Percentiles rank a stretch among this genome's conserved stretches.
phyloP scores from a whole-genome alignment of 2,113 vertebrate species.

The Odocoileus virginianus region DNA sequence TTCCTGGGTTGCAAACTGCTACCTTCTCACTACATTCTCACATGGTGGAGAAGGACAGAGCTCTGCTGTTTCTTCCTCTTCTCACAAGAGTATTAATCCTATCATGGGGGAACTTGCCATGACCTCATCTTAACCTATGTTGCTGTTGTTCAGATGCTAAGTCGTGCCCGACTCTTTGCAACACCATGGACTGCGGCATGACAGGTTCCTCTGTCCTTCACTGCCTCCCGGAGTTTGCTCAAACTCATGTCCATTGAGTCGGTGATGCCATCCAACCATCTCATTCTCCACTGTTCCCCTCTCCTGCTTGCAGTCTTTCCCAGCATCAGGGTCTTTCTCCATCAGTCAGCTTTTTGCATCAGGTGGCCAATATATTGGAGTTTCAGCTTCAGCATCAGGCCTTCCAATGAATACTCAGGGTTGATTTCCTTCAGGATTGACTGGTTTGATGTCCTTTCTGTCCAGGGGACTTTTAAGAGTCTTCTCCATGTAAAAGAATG shows the following conservation, averaged over 20 bases:
- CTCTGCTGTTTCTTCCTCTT: neutral
- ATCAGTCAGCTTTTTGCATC: neutral
- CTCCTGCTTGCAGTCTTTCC: neutral
- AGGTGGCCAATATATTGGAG: neutral
- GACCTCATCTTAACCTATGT: neutral
- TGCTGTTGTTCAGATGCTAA: neutral
- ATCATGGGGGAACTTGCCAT: too few relatives aligned
- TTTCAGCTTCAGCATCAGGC: neutral
- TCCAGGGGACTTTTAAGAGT: neutral
- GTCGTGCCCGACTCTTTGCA: neutral
- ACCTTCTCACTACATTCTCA: neutral
- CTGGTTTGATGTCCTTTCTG: neutral
- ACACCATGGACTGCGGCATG: fast-evolving
- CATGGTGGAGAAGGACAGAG: neutral
- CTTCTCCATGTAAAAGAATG: neutral
- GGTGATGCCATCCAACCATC: neutral
- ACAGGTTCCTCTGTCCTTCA: neutral
- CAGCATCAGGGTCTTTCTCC: neutral
- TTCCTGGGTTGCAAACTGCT: neutral
- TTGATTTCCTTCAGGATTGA: neutral
- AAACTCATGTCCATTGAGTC: neutral
- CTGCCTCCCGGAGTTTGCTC: neutral
- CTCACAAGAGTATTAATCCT: neutral
- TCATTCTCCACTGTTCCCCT: too few relatives aligned
- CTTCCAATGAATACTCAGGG: neutral